Base-by-base conservation (phyloP, 2,113 vertebrate species). In the Telmatochromis sp. region DNA sequence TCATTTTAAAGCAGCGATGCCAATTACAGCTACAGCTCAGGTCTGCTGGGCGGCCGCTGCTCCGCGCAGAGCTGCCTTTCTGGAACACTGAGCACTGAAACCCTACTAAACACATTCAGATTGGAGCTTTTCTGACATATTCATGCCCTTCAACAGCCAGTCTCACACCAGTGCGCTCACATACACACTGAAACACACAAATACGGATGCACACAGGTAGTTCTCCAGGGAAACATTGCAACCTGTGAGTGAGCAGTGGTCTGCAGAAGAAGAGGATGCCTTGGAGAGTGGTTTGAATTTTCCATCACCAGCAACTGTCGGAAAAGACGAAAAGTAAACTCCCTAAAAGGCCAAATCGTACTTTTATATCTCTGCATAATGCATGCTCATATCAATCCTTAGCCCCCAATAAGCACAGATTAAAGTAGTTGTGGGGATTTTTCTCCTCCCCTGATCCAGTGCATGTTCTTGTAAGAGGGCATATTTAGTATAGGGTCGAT, bases 41-140 rank as follows among this genome's bases (percentile, higher is more conserved):
- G 47, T 84, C 78, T 60, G 50, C 81, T 4, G 17, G 73, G 73
- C 45, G 45, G 28, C 10, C 10, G 26, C 26, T 53, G 4, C 28
- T 86, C 47, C 6, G 14, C 65, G 2, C 65, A 17, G 37, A 71
- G 80, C 71, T 40, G 42, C 3, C 42, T 85, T 82, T 92, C 84
- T 82, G 89, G 86, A 90, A 84, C 84, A 90, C 51, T 65, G 82
- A 89, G 12, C 84, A 80, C 68, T 50, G 17, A 86, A 84, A 84
- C 47, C 82, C 45, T 3, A 75, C 80, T 73, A 80, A 89, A 83
- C 17, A n/a, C 80, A 79, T 87, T 86, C 54, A 82, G 50, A 92
- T 79, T 86, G 80, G 31, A 83, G 80, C 40, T 83, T 87, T 82
- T 71, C 45, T 40, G 60, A 42, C 80, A 88, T 57, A 82, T 88